A percentile compares a stretch with the other conserved stretches of the same genome.
These are phyloP conservation scores for Orthosia gracilis DNA, from an alignment of 2,888 invertebrate species.

Conservation along the genomic window DNA sequence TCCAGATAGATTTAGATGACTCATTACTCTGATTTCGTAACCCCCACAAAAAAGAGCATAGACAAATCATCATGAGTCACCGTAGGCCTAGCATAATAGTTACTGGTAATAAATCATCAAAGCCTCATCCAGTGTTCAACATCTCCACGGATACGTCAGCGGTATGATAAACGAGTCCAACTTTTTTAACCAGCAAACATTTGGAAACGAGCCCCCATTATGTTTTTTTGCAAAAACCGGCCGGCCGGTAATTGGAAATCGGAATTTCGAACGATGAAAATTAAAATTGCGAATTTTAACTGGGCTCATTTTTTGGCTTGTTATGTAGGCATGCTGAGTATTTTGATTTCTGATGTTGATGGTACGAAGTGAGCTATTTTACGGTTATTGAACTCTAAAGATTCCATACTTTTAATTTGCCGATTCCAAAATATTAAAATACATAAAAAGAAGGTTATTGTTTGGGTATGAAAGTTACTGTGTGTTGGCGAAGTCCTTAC, in stretches of 20 bases:
- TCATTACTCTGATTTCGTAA: slow-evolving; percentile 16
- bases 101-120: neutral
- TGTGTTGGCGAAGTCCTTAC: no score
- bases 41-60: neutral
- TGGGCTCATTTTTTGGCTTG: slow-evolving; percentile 16
- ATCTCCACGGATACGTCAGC: slow-evolving; percentile 16
- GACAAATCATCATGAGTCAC: slow-evolving; percentile 28
- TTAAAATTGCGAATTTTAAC: slow-evolving; percentile 59
- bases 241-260: slow-evolving; percentile 62
- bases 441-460: neutral
- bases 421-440: neutral
- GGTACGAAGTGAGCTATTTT: slow-evolving; percentile 2
- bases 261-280: slow-evolving; percentile 58
- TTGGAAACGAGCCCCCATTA: slow-evolving; percentile 61
- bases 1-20: slow-evolving; percentile 9
- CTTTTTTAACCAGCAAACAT: slow-evolving; percentile 62
- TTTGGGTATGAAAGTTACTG: no score
- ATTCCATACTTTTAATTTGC: neutral
- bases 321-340: slow-evolving; percentile 12
- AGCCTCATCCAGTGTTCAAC: slow-evolving; percentile 36
- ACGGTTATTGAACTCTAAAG: neutral
- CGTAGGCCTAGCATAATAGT: neutral
- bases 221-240: slow-evolving; percentile 55
- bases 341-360: slow-evolving; percentile 22
- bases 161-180: slow-evolving; percentile 60